phyloP scores from a whole-genome alignment of 2,888 invertebrate genomes.

The Tenthredo mesomela region DNA sequence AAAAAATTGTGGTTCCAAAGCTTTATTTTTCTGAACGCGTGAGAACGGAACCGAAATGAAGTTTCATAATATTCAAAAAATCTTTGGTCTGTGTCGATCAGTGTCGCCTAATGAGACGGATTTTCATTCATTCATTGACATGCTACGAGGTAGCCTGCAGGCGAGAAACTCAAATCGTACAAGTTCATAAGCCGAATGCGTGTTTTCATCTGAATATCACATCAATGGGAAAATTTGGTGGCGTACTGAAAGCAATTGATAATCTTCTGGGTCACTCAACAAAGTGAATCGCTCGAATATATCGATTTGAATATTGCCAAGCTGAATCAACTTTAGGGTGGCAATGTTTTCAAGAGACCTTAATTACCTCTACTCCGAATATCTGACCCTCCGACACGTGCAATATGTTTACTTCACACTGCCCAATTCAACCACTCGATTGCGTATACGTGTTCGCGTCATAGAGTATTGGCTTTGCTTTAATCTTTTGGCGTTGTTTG shows the following conservation, averaged over 20 bases:
- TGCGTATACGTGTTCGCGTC: not conserved
- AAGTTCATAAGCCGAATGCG: not conserved
- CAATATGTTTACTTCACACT: not conserved
- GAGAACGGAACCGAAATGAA: not conserved
- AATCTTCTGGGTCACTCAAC: conserved; percentile 39
- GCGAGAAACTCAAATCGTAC: not conserved
- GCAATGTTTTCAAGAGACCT: conserved; percentile 16
- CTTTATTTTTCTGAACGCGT: conserved; percentile 30
- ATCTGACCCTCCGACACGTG: not conserved
- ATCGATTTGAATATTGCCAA: conserved; percentile 25
- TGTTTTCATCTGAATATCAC: conserved; percentile 17
- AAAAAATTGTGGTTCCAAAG: not conserved
- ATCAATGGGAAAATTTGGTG: conserved; percentile 18
- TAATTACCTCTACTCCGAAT: conserved; percentile 16
- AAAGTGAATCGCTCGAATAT: conserved; percentile 23
- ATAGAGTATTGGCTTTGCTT: not conserved
- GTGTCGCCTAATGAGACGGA: not conserved
- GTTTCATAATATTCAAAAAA: not conserved
- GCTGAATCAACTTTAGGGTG: conserved; percentile 9
- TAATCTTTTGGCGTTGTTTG: not conserved
- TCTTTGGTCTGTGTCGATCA: not conserved
- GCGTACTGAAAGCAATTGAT: not conserved
- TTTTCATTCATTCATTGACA: not conserved
- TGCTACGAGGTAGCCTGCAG: not conserved
- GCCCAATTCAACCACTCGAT: not conserved